phyloP scores from a whole-genome alignment of 2,888 invertebrate species.

The Napeogenes inachia region DNA sequence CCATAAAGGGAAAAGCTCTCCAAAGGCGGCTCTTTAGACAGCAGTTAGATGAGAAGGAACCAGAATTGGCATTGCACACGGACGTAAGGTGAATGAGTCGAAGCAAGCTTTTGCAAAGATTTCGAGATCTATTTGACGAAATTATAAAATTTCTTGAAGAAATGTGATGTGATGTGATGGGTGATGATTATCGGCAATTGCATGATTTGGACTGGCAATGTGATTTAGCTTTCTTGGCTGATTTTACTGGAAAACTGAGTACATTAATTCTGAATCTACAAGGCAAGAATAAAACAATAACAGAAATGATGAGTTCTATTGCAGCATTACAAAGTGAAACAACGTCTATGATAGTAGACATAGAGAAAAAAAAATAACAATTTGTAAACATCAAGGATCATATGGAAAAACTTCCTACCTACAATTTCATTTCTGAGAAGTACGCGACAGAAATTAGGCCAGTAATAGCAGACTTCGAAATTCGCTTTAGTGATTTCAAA shows the following conservation, averaged over 20 bases:
- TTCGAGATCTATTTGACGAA: constrained; percentile 30
- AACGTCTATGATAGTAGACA: constrained; percentile 32
- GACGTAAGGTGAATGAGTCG: constrained; percentile 35
- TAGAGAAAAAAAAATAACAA: constrained; percentile 25
- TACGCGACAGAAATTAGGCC: constrained; percentile 19
- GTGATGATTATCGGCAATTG: constrained; percentile 30
- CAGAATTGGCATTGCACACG: constrained; percentile 30
- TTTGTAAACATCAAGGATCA: constrained; percentile 28
- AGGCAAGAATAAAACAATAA: constrained; percentile 32
- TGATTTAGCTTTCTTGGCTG: constrained; percentile 33
- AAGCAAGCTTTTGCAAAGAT: constrained; percentile 35
- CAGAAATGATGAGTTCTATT: too few species aligned
- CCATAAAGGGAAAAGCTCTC: constrained; percentile 28
- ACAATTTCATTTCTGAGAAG: constrained; percentile 32
- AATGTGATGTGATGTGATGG: too few species aligned
- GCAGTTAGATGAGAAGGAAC: constrained; percentile 31
- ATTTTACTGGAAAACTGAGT: constrained; percentile 32
- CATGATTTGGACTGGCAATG: constrained; percentile 31
- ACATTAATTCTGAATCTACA: constrained; percentile 31
- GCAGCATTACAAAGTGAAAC: constrained; percentile 2
- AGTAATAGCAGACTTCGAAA: too few species aligned
- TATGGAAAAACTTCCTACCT: constrained; percentile 33
- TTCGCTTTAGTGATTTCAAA: too few species aligned
- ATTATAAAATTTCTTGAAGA: constrained; percentile 31
- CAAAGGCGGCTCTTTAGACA: constrained; percentile 29